phyloP scores from a whole-genome alignment of 2,888 invertebrate genomes.

The Steinernema scapterisci region DNA sequence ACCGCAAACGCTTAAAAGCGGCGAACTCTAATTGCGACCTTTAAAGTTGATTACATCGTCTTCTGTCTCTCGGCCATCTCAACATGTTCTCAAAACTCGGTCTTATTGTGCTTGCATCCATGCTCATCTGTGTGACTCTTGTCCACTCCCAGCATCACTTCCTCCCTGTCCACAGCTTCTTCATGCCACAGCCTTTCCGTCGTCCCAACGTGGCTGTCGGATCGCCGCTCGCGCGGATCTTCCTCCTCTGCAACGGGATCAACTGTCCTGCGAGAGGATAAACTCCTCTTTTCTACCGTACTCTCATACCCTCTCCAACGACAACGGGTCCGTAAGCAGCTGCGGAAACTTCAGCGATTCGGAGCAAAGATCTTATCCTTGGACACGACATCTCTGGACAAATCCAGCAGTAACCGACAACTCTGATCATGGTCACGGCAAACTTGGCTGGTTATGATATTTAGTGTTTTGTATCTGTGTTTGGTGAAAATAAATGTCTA shows the following conservation, averaged over 20 bases:
- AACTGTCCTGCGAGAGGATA: constrained; percentile 26
- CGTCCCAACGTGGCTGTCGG: constrained; percentile 16
- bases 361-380: too few species aligned
- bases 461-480: too few species aligned
- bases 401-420: too few species aligned
- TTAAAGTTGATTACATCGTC: constrained; percentile 22
- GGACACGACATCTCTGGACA: too few species aligned
- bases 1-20: constrained; percentile 15
- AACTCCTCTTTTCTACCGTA: background rate
- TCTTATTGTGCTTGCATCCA: background rate
- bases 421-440: too few species aligned
- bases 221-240: constrained; percentile 5
- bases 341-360: too few species aligned
- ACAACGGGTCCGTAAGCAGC: background rate
- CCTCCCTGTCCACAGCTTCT: constrained; percentile 3
- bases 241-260: constrained; percentile 25
- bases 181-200: background rate
- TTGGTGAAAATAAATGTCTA: too few species aligned
- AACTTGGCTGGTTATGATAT: too few species aligned
- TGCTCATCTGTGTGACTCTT: background rate
- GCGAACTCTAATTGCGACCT: background rate
- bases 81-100: constrained; percentile 3
- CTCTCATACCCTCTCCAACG: background rate
- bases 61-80: background rate
- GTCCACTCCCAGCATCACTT: background rate